Conservation (phyloP, 1,140 invertebrate species). For the Araneus ventricosus region DNA sequence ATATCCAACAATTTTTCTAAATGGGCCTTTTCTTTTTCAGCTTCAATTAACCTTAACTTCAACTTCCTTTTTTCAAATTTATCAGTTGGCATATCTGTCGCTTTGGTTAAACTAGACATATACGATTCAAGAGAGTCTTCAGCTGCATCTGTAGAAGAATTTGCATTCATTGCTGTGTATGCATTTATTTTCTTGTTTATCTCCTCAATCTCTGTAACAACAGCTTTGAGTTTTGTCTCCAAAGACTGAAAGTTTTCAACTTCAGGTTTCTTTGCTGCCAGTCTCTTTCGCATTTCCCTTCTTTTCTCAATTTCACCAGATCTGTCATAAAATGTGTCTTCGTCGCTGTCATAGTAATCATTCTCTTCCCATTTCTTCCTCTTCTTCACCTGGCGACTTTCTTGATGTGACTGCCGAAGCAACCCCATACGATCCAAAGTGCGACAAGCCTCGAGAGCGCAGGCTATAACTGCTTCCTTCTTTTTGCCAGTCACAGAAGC, state of each 20-base stretch:
- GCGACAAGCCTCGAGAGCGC: slow-evolving; percentile 95
- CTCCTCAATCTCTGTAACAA: slow-evolving; percentile 83
- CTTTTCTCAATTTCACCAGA: slow-evolving; percentile 96
- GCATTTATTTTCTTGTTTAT: slow-evolving; percentile 83
- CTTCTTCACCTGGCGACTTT: slow-evolving; percentile 86
- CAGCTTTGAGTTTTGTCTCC: slow-evolving; percentile 86
- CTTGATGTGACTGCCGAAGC: slow-evolving; percentile 88
- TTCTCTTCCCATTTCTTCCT: slow-evolving; percentile 92
- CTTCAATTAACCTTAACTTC: slow-evolving; percentile 84
- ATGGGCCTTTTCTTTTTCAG: slow-evolving; percentile 86
- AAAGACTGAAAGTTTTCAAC: slow-evolving; percentile 90
- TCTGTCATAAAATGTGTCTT: slow-evolving; percentile 96
- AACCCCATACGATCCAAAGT: slow-evolving; percentile 92
- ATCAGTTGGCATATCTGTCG: slow-evolving; percentile 80
- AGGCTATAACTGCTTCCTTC: slow-evolving; percentile 95
- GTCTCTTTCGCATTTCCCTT: slow-evolving; percentile 88
- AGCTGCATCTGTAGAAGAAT: slow-evolving; percentile 77
- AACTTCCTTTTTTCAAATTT: slow-evolving; percentile 72
- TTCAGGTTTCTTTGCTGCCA: slow-evolving; percentile 84
- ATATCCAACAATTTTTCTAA: slow-evolving; percentile 88
- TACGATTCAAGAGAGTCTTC: slow-evolving; percentile 80
- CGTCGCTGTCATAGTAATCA: slow-evolving; percentile 98
- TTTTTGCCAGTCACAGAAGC: slow-evolving; percentile 94
- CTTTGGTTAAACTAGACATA: slow-evolving; percentile 81
- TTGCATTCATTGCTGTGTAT: slow-evolving; percentile 28